Evolutionary conservation across 2,888 invertebrate genomes (phyloP).

Genomic region (Reticulitermes lucifugus): DNA sequence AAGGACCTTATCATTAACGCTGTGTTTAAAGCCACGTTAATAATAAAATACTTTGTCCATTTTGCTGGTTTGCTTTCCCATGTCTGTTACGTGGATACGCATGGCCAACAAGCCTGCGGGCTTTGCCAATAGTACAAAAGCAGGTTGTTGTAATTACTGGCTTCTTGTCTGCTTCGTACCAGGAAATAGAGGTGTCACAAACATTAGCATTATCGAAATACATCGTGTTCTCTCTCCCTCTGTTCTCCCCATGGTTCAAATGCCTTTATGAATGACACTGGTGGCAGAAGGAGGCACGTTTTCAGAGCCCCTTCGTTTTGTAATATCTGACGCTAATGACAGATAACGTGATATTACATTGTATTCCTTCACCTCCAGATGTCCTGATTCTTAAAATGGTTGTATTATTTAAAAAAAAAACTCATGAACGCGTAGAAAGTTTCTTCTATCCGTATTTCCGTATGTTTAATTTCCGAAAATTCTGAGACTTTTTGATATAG

Average conservation of each 20-base stretch:
- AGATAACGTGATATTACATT: too few relatives aligned
- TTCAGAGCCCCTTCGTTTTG: too few relatives aligned
- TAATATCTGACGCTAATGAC: too few relatives aligned
- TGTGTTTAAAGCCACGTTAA: too few relatives aligned
- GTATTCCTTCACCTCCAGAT: too few relatives aligned
- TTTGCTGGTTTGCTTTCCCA: background rate
- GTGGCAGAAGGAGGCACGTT: background rate
- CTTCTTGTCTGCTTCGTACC: background rate
- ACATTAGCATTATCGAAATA: constrained; percentile 28
- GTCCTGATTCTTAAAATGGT: too few relatives aligned
- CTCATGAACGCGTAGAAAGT: too few relatives aligned
- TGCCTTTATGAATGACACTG: background rate
- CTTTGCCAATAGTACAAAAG: background rate
- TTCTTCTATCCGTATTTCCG: too few relatives aligned
- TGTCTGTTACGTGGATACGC: background rate
- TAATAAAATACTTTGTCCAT: background rate
- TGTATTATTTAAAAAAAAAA: too few relatives aligned
- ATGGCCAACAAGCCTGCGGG: background rate
- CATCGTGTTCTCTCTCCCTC: background rate
- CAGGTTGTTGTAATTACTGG: background rate
- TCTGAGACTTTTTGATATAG: too few relatives aligned
- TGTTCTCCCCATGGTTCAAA: background rate
- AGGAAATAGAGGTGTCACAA: constrained; percentile 16
- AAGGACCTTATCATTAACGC: too few relatives aligned
- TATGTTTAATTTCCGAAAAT: too few relatives aligned